phyloP scores from a whole-genome alignment of 2,113 vertebrate species.

The Bungarus multicinctus region DNA sequence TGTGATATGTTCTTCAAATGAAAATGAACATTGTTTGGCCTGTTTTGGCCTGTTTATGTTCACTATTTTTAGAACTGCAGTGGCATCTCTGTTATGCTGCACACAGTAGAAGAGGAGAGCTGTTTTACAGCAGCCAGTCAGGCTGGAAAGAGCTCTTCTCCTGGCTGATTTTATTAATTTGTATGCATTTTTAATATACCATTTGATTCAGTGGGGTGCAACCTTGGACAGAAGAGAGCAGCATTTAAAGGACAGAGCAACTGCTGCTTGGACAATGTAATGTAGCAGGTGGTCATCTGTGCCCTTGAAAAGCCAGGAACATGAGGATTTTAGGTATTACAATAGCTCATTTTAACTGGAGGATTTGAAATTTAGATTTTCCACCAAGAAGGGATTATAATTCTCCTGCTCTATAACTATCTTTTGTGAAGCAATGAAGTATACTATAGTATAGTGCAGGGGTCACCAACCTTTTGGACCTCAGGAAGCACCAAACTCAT shows the following conservation, averaged over 20 bases:
- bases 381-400: conserved; percentile 71
- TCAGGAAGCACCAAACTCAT: too few species aligned
- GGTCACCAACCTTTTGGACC: too few species aligned
- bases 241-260: conserved; percentile 34
- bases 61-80: conserved; percentile 63
- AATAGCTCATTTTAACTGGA: conserved; percentile 67
- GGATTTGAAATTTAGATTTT: conserved; percentile 75
- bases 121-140: conserved; percentile 33
- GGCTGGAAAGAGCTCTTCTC: conserved; percentile 29
- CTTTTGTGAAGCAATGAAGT: conserved; percentile 37
- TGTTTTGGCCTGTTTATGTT: conserved; percentile 51
- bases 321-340: conserved; percentile 62
- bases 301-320: conserved; percentile 51
- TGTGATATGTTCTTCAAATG: conserved; percentile 34
- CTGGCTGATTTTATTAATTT: conserved; percentile 7
- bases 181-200: conserved; percentile 19
- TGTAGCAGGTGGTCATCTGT: conserved; percentile 68
- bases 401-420: conserved; percentile 36
- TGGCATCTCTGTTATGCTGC: conserved; percentile 49
- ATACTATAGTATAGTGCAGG: fast-evolving
- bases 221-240: neutral
- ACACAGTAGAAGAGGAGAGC: conserved; percentile 58
- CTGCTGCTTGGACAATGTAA: conserved; percentile 42
- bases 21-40: conserved; percentile 41
- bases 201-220: conserved; percentile 23